phyloP scores from a whole-genome alignment of 2,113 vertebrate species.

The Drymodes brunneopygia region DNA sequence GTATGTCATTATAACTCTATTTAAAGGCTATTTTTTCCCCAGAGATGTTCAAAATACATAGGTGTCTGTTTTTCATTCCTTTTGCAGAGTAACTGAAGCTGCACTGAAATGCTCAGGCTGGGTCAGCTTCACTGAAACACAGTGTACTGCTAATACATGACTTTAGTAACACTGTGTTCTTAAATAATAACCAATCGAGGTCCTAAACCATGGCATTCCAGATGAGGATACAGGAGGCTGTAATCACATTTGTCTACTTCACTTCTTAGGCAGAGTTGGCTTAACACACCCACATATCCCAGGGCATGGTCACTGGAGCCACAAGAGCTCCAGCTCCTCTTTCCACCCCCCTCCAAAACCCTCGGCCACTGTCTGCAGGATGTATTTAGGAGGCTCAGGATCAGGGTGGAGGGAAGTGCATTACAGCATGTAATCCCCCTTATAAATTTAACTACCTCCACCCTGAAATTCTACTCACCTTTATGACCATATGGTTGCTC shows the following conservation, averaged over 20 bases:
- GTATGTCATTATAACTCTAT: not conserved
- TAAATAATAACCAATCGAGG: not conserved
- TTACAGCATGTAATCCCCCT: not conserved
- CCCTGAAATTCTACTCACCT: not conserved
- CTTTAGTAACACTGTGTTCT: not conserved
- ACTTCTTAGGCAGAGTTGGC: not conserved
- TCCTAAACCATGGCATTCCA: not conserved
- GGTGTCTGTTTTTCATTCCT: not conserved
- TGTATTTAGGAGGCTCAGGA: not conserved
- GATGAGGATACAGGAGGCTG: not conserved
- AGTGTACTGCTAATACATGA: fast-evolving
- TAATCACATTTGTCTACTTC: not conserved
- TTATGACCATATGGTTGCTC: not conserved
- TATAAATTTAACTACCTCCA: not conserved
- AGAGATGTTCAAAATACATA: not conserved
- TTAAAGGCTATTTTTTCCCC: not conserved
- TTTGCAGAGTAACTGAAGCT: not conserved
- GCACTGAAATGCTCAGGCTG: not conserved
- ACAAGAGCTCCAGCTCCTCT: not conserved
- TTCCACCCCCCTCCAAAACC: not conserved
- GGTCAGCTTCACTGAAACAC: not conserved
- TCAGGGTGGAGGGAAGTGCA: not conserved
- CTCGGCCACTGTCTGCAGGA: not conserved
- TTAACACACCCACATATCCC: not conserved
- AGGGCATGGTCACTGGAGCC: not conserved